These are phyloP conservation scores for Carollia perspicillata DNA, from an alignment of 2,113 vertebrate species.

Conservation along the genomic window DNA sequence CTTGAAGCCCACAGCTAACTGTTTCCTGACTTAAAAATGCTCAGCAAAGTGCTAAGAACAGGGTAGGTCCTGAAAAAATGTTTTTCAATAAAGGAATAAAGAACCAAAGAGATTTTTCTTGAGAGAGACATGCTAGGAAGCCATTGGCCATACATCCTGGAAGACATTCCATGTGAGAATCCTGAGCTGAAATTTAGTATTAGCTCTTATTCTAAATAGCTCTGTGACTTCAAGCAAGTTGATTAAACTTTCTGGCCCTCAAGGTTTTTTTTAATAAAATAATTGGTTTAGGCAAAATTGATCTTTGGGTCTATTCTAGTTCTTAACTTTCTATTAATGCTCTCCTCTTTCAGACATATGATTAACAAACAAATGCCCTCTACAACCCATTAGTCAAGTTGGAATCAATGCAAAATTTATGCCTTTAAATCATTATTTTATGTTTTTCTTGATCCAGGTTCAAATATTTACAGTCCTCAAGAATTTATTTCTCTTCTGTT, in stretches of 20 bases:
- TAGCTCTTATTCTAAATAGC: neutral
- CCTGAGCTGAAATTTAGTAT: slow-evolving; percentile 11
- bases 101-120: neutral
- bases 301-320: slow-evolving; percentile 17
- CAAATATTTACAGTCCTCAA: neutral
- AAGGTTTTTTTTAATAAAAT: slow-evolving; percentile 5
- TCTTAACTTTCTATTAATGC: slow-evolving; percentile 16
- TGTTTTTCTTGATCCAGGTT: neutral
- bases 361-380: slow-evolving; percentile 33
- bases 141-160: neutral
- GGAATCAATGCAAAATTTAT: neutral
- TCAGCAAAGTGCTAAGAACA: neutral
- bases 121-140: neutral
- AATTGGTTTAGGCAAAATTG: slow-evolving; percentile 5
- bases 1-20: neutral
- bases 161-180: neutral
- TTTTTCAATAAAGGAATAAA: neutral
- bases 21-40: neutral
- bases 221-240: neutral
- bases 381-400: neutral
- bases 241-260: neutral
- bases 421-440: slow-evolving; percentile 10
- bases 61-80: neutral
- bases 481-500: neutral
- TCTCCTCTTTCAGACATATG: slow-evolving; percentile 36